Percentiles rank a stretch among this genome's conserved stretches.
These are phyloP conservation scores for Oscheius sp. DNA, from an alignment of 2,888 invertebrate species.

Conservation along the genomic window DNA sequence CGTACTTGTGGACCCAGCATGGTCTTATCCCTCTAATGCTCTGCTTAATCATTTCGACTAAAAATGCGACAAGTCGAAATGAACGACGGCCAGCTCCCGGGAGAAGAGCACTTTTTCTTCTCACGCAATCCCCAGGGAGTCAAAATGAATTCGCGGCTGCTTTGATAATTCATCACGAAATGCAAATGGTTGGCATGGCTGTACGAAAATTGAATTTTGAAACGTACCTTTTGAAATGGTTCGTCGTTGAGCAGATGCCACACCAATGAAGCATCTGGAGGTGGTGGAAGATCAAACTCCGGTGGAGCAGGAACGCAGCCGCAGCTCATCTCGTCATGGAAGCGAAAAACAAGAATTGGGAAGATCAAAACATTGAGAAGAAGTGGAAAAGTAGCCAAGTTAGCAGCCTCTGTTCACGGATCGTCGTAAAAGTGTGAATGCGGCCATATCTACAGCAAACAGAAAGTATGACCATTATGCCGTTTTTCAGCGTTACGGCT, in stretches of 20 bases:
- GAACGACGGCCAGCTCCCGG: slow-evolving; percentile 8
- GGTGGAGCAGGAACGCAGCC: slow-evolving; percentile 62
- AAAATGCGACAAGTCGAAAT: slow-evolving; percentile 15
- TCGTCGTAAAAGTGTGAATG: slow-evolving; percentile 36
- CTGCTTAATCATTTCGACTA: slow-evolving; percentile 19
- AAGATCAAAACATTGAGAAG: too few species aligned
- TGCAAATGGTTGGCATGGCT: slow-evolving; percentile 14
- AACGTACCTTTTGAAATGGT: slow-evolving; percentile 53
- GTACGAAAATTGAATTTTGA: slow-evolving; percentile 25
- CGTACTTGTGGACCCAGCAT: slow-evolving; percentile 20
- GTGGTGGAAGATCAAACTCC: slow-evolving; percentile 63
- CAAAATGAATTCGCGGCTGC: slow-evolving; percentile 37
- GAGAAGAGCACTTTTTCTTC: slow-evolving; percentile 34
- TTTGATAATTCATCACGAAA: slow-evolving; percentile 37
- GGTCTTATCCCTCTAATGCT: not conserved
- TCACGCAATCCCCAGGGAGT: slow-evolving; percentile 32
- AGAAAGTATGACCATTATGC: not conserved
- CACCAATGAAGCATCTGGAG: slow-evolving; percentile 66
- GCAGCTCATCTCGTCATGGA: slow-evolving; percentile 53
- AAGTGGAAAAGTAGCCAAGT: slow-evolving; percentile 10
- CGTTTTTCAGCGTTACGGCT: slow-evolving; percentile 22
- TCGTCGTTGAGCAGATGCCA: slow-evolving; percentile 69
- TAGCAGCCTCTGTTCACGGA: slow-evolving; percentile 17
- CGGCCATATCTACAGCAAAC: slow-evolving; percentile 33
- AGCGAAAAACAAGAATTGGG: too few species aligned